Conservation (phyloP, 1,140 invertebrate species). For the Brachionus koreanus region DNA sequence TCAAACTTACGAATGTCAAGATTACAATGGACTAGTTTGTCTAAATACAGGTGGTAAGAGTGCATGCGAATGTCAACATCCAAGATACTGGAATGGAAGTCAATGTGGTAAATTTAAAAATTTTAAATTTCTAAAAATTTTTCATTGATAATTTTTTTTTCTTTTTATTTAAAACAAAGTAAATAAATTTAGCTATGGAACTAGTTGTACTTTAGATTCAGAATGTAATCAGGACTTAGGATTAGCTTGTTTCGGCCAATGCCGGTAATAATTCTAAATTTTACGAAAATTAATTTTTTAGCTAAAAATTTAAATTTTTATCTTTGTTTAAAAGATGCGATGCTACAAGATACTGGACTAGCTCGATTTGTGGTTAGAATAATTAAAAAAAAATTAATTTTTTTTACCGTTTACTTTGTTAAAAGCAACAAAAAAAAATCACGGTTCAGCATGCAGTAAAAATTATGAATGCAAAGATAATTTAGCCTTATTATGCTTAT, state of each 20-base stretch:
- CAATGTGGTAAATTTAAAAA: neutral
- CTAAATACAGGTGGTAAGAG: neutral
- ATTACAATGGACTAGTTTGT: conserved; percentile 21
- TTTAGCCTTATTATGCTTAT: conserved; percentile 2
- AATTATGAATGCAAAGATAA: conserved; percentile 19
- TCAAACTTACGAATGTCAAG: conserved; percentile 21
- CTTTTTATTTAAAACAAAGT: neutral
- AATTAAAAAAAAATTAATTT: neutral
- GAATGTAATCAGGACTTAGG: neutral
- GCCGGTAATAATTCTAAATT: neutral
- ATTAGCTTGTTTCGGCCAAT: neutral
- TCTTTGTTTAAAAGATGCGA: neutral
- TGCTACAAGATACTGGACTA: neutral
- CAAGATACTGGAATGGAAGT: neutral
- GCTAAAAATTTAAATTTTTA: too few species aligned
- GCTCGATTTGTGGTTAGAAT: neutral
- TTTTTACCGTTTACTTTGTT: neutral
- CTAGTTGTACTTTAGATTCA: neutral
- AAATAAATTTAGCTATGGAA: neutral
- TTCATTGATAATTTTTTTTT: neutral
- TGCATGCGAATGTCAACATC: neutral
- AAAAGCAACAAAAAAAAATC: neutral
- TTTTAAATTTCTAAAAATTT: neutral
- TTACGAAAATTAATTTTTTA: neutral
- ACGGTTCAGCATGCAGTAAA: neutral